Base-by-base conservation (phyloP, 2,113 vertebrate genomes). In the Choloepus hoffmanni region DNA sequence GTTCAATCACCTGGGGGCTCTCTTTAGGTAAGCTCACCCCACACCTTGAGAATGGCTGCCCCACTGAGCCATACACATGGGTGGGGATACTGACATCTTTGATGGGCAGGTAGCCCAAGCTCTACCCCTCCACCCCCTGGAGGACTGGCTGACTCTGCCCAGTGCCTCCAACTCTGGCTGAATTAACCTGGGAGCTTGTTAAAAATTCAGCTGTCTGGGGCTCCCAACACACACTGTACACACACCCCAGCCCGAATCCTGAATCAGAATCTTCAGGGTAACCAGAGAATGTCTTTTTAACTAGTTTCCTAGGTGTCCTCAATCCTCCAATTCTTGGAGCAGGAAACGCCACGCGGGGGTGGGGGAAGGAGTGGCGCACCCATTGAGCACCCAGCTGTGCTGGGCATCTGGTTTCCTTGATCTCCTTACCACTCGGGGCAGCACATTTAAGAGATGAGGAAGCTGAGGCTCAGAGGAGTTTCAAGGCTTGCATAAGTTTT, bases 301-400 rank as follows among this genome's bases (percentile, higher is more conserved):
- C 48, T 53, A 6, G 19, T 73, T 84, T 89, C 63, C 63, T 70
- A 92, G 53, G 30, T 3, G 21, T 79, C 65, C 24, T 62, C n/a
- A 26, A 19, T 65, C 43, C 36, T 77, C 33, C 33, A 26, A 5
- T 74, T 33, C n/a, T 40, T 43, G 5, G 36, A 68, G 10, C 45
- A 85, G 33, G 70, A 48, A 84, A 70, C 15, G 14, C 50, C 73
- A 16, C 4, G 28, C 50, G 1, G 0, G 45, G 33, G 26, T 3
- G 7, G n/a, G 30, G 7, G 7, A 7, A 30, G 18, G 43, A 21
- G 55, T 18, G 36, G n/a, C 60, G 36, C 11, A 13, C 33, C 14
- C 50, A 28, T 43, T 50, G 15, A 2, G 45, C 4, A 48, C 36
- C 19, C 21, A 0, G 0, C 50, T 26, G 19, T 28, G 26, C n/a